phyloP scores from a whole-genome alignment of 92 coral and sea anemone genomes.

The Isaurus tuberculatus region DNA sequence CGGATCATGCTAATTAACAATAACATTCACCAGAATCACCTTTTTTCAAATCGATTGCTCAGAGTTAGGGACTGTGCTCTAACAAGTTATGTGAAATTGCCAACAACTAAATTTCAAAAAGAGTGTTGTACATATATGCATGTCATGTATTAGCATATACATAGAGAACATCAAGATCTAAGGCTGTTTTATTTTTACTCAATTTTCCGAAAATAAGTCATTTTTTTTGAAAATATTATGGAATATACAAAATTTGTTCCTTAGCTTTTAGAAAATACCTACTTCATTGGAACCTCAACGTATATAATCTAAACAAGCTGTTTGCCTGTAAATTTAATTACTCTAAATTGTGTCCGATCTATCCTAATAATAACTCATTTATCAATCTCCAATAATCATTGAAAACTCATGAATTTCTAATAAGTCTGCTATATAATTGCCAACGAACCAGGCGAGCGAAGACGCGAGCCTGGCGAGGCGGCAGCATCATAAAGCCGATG shows the following conservation, averaged over 20 bases:
- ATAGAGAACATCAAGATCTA: background rate
- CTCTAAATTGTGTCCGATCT: background rate
- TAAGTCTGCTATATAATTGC: background rate
- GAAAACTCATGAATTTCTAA: background rate
- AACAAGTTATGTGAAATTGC: background rate
- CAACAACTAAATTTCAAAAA: background rate
- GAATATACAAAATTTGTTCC: background rate
- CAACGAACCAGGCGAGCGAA: too few relatives aligned
- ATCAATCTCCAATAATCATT: background rate
- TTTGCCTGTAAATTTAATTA: background rate
- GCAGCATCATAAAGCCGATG: too few relatives aligned
- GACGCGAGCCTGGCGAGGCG: too few relatives aligned
- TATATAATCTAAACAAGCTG: conserved; percentile 1
- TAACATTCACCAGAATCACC: background rate
- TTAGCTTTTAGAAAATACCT: background rate
- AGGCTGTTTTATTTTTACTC: background rate
- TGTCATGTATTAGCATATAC: too few relatives aligned
- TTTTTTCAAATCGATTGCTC: background rate
- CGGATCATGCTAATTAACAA: background rate
- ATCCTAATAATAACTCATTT: background rate
- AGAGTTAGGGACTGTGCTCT: background rate
- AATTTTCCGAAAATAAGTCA: conserved; percentile 1
- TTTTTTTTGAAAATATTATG: background rate
- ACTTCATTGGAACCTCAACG: conserved; percentile 5
- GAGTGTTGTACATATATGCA: background rate